A percentile compares a stretch with the other conserved stretches of the same genome.
phyloP scores from a whole-genome alignment of 2,888 invertebrate genomes.

The Lordiphosa fenestrarum region DNA sequence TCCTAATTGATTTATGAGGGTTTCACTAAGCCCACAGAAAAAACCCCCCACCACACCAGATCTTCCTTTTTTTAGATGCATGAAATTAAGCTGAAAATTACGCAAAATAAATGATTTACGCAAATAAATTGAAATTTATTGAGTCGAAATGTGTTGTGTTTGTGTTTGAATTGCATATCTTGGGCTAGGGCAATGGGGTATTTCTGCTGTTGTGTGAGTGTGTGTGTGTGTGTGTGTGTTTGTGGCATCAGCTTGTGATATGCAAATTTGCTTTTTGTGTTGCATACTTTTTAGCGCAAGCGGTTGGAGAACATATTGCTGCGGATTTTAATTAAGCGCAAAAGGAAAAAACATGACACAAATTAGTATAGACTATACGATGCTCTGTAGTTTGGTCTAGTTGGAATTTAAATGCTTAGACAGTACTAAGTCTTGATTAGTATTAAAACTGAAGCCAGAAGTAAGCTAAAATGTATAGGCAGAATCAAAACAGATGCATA shows the following conservation, averaged over 20 bases:
- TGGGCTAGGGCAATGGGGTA: too few species aligned
- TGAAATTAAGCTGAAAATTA: slow-evolving; percentile 78
- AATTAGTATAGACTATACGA: background rate
- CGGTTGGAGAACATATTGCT: slow-evolving; percentile 58
- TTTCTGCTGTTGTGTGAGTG: slow-evolving; percentile 16
- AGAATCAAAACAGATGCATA: too few species aligned
- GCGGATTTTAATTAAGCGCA: slow-evolving; percentile 72
- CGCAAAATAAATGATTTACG: slow-evolving; percentile 79
- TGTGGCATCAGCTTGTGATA: slow-evolving; percentile 62
- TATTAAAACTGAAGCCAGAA: too few species aligned
- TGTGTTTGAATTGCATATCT: slow-evolving; percentile 24
- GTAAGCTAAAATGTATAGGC: too few species aligned
- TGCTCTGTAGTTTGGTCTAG: slow-evolving; percentile 5
- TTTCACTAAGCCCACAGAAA: slow-evolving; percentile 49
- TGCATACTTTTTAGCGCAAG: slow-evolving; percentile 51
- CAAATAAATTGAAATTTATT: slow-evolving; percentile 79
- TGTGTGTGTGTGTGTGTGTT: slow-evolving; percentile 14
- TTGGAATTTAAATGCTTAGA: too few species aligned
- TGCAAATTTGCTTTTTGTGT: slow-evolving; percentile 61
- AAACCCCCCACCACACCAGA: background rate
- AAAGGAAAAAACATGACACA: slow-evolving; percentile 40
- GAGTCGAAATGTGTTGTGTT: slow-evolving; percentile 44
- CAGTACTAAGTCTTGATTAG: too few species aligned
- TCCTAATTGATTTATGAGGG: slow-evolving; percentile 78
- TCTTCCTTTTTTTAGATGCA: slow-evolving; percentile 36